Evolutionary conservation across 2,888 invertebrate genomes (phyloP).

Genomic region (Tigriopus californicus): DNA sequence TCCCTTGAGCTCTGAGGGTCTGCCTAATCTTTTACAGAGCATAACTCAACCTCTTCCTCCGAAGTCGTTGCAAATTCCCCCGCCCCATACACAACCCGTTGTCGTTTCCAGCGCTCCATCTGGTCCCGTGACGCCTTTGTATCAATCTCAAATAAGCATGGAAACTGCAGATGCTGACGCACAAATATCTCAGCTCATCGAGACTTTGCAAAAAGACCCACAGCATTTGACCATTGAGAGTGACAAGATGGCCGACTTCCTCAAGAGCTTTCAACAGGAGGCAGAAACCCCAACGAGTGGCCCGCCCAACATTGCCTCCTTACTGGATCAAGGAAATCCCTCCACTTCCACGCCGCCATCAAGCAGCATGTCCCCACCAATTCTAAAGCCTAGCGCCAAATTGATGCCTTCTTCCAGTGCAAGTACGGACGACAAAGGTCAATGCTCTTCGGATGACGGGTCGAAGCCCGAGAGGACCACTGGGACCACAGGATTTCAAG

Average conservation of each 20-base stretch:
- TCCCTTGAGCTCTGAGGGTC: background rate
- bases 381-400: background rate
- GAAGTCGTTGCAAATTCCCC: no score
- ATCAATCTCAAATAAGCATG: background rate
- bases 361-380: background rate
- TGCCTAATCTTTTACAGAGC: conserved; percentile 1
- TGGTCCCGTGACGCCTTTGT: background rate
- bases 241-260: background rate
- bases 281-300: background rate
- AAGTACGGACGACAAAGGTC: no score
- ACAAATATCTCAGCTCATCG: conserved; percentile 6
- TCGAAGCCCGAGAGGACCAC: background rate
- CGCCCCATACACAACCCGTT: no score
- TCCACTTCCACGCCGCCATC: background rate
- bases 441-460: no score
- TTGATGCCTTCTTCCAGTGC: no score
- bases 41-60: background rate
- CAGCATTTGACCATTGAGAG: background rate
- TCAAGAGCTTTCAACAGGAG: background rate
- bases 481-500: background rate
- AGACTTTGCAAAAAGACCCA: background rate
- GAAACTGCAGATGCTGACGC: conserved; percentile 9
- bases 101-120: background rate
- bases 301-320: background rate
- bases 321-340: background rate